phyloP scores from a whole-genome alignment of 2,113 vertebrate species.

The Limanda limanda region DNA sequence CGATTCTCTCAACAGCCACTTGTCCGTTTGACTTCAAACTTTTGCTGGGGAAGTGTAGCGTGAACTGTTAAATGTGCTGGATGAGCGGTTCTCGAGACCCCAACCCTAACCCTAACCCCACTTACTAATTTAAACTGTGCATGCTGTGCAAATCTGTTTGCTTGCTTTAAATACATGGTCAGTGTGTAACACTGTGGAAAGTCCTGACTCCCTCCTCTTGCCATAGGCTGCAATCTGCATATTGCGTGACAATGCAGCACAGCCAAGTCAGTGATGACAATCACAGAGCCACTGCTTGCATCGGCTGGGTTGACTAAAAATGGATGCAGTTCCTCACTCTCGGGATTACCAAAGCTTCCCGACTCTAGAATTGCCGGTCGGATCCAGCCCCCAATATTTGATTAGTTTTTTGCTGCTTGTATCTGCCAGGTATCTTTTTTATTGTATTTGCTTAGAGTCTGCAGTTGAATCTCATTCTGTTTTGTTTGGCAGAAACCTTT shows the following conservation, averaged over 20 bases:
- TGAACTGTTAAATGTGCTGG: too few species aligned
- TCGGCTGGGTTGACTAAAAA: constrained; percentile 9
- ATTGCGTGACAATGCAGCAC: constrained; percentile 8
- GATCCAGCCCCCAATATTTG: constrained; percentile 6
- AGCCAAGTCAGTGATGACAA: constrained; percentile 7
- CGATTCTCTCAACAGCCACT: too few species aligned
- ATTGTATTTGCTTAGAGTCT: constrained; percentile 6
- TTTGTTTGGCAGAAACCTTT: constrained; percentile 20
- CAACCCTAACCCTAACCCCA: too few species aligned
- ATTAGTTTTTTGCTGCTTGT: constrained; percentile 7
- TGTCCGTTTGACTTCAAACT: too few species aligned
- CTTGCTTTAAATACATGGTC: background rate
- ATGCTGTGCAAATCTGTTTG: too few species aligned
- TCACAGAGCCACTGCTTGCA: constrained; percentile 19
- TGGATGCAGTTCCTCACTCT: constrained; percentile 15
- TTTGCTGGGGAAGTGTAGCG: too few species aligned
- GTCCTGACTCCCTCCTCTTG: background rate
- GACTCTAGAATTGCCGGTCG: constrained; percentile 6
- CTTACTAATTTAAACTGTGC: too few species aligned
- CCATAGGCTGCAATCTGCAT: constrained; percentile 28
- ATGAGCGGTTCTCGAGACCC: too few species aligned
- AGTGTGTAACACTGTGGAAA: background rate
- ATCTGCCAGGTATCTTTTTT: background rate
- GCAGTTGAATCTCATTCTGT: constrained; percentile 11
- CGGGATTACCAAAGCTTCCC: constrained; percentile 6